Conservation (phyloP, 2,888 invertebrate species). For the Thyatira batis region DNA sequence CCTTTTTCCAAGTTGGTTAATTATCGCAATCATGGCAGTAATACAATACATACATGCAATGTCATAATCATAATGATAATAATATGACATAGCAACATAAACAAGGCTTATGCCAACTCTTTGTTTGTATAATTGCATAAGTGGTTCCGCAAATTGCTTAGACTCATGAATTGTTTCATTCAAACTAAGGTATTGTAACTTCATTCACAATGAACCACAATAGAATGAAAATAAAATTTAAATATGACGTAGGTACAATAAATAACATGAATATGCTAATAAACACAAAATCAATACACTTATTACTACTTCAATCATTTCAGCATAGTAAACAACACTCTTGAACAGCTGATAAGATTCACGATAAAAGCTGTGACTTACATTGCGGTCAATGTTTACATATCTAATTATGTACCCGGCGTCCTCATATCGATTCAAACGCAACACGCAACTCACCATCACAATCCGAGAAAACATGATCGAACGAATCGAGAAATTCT, state of each 20-base stretch:
- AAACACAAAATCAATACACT: not conserved
- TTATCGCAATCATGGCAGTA: not conserved
- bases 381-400: not conserved
- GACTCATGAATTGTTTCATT: too few relatives aligned
- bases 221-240: too few relatives aligned
- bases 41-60: not conserved
- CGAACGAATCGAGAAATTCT: constrained; percentile 84
- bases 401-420: not conserved
- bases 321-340: not conserved
- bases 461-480: constrained; percentile 89
- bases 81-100: not conserved
- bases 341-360: not conserved
- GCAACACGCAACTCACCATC: constrained; percentile 82
- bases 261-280: not conserved
- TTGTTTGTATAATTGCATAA: too few relatives aligned
- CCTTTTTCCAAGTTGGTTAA: too few relatives aligned
- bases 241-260: too few relatives aligned
- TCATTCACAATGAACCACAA: too few relatives aligned
- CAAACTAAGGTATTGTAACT: too few relatives aligned
- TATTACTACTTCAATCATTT: not conserved
- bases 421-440: constrained; percentile 1
- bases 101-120: not conserved
- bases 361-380: not conserved
- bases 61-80: not conserved
- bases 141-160: too few relatives aligned